Evolutionary conservation across 2,113 vertebrate species (phyloP).

Genomic region (Chaetodon auriga): DNA sequence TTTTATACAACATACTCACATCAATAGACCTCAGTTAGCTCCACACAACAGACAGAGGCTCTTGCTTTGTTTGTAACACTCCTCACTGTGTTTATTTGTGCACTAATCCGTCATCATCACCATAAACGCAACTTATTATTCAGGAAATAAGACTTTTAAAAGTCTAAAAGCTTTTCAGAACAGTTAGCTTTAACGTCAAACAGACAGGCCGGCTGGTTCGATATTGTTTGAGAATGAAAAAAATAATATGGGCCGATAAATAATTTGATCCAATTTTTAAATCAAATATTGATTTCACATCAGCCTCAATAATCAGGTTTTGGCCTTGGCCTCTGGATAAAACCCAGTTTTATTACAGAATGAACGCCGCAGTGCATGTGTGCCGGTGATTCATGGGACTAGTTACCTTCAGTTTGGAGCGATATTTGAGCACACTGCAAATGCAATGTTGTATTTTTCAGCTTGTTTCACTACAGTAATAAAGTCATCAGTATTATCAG

Average conservation of each 20-base stretch:
- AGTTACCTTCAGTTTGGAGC: background rate
- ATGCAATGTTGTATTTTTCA: background rate
- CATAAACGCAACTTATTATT: conserved; percentile 10
- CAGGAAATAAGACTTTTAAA: background rate
- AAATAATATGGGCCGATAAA: no score
- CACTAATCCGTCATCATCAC: conserved; percentile 8
- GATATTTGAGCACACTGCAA: no score
- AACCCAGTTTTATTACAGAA: background rate
- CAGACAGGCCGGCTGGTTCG: background rate
- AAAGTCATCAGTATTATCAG: background rate
- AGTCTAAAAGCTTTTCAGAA: background rate
- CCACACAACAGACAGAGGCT: conserved; percentile 53
- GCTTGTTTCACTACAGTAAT: background rate
- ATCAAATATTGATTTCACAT: background rate
- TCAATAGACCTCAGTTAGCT: conserved; percentile 43
- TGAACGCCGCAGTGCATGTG: background rate
- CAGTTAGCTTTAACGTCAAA: background rate
- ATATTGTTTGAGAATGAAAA: background rate
- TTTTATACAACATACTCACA: conserved; percentile 49
- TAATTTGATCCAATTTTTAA: background rate
- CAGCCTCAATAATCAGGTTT: background rate
- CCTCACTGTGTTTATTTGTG: conserved; percentile 44
- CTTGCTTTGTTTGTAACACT: conserved; percentile 36
- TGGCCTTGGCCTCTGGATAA: background rate
- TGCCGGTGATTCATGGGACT: background rate